Percentiles rank a stretch among this genome's conserved stretches.
Evolutionary conservation across 2,113 vertebrate species (phyloP).

Genomic region (Glaucomys volans): DNA sequence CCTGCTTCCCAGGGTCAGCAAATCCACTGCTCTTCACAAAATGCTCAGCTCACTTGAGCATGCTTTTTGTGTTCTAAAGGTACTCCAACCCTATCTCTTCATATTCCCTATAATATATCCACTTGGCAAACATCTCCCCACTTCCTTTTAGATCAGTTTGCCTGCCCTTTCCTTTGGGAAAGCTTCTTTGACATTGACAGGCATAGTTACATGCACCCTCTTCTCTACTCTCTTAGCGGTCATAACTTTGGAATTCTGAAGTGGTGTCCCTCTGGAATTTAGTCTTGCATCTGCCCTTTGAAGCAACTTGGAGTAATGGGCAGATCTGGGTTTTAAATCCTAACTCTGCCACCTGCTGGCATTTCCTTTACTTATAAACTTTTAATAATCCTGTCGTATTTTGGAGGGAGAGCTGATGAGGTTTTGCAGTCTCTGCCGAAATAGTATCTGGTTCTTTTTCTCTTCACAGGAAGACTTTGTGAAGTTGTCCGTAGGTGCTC

Average conservation of each 20-base stretch:
- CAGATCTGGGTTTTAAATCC: background rate
- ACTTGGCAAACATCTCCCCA: background rate
- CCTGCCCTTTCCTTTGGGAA: background rate
- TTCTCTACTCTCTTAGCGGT: background rate
- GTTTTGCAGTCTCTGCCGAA: background rate
- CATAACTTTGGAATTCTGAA: background rate
- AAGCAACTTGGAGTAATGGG: background rate
- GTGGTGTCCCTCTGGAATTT: background rate
- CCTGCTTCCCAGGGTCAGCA: background rate
- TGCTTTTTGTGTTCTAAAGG: background rate
- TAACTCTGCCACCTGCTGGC: conserved; percentile 36
- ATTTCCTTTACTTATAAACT: background rate
- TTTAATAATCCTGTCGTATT: background rate
- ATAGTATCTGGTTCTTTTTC: background rate
- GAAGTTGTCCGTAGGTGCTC: background rate
- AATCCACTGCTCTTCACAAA: background rate
- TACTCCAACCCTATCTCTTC: background rate
- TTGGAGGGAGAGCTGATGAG: background rate
- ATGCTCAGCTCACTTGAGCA: background rate
- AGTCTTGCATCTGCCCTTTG: background rate
- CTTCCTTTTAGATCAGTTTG: background rate
- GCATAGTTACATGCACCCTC: background rate
- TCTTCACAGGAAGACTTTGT: background rate
- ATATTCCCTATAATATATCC: background rate
- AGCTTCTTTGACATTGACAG: background rate